phyloP scores from a whole-genome alignment of 37 sponge, comb jelly and placozoan genomes.

The Hormiphora californensis region DNA sequence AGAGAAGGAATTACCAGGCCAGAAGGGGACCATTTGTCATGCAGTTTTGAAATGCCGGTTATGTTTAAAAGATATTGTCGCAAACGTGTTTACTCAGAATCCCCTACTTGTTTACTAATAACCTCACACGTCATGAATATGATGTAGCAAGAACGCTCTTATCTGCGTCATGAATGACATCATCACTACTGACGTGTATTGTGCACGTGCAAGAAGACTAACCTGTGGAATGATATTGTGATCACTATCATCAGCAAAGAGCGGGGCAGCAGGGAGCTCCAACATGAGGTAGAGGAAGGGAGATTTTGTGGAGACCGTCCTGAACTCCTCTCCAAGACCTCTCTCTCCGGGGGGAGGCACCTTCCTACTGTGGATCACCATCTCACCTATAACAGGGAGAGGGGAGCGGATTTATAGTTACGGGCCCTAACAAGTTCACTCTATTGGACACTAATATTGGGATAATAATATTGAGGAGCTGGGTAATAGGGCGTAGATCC shows the following conservation, averaged over 20 bases:
- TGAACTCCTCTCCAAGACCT: neutral
- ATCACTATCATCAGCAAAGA: conserved; percentile 95
- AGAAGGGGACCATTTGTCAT: neutral
- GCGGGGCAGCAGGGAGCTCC: conserved; percentile 89
- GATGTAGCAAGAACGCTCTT: too few species aligned
- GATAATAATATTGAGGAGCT: neutral
- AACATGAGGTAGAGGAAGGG: conserved; percentile 88
- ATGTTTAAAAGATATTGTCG: too few species aligned
- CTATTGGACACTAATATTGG: neutral
- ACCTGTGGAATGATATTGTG: conserved; percentile 91
- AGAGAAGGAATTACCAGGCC: neutral
- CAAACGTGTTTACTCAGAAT: too few species aligned
- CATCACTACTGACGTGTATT: too few species aligned
- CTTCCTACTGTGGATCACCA: conserved; percentile 70
- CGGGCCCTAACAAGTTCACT: too few species aligned
- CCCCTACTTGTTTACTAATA: too few species aligned
- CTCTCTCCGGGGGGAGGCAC: conserved; percentile 66
- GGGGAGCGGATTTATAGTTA: too few species aligned
- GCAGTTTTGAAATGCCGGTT: too few species aligned
- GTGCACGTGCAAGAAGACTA: neutral
- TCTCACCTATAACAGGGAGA: too few species aligned
- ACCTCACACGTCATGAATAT: too few species aligned
- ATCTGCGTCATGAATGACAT: too few species aligned
- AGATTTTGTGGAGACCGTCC: conserved; percentile 41
- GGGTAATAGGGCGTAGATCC: neutral